Evolutionary conservation across 2,113 vertebrate species (phyloP), one percentile per base, ranked within the genome.

Genomic region (Gobio gobio): DNA sequence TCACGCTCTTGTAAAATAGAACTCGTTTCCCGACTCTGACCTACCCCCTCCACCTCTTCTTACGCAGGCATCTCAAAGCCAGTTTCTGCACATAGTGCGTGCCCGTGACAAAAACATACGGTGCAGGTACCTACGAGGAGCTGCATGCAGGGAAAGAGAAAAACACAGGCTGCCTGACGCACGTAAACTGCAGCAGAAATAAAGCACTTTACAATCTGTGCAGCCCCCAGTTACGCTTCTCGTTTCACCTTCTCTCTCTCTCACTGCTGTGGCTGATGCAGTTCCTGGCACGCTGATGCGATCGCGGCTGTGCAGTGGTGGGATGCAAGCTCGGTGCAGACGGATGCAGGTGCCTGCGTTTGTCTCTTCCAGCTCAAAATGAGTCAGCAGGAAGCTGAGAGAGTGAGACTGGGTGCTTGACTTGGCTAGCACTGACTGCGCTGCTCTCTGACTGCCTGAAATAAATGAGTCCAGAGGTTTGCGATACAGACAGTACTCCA

Each of bases 131-230:
- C 83, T 85, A 43, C 4, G 43, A 80, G 64, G 75, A 86, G 56
- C 24, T 6, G 74, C 45, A 51, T 7, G 58, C 12, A 64, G 33
- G 33, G 36, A n/a, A 47, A 58, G 10, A 77, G 66, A 43, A 24
- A 70, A 66, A 77, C 29, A 45, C 10, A 13, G 58, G 68, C 75
- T 77, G 82, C 83, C 85, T 88, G 86, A 77, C 84, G 83, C 77
- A 85, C 77, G 83, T 74, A 85, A 74, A 85, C 90, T 89, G 86
- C 81, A 86, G 87, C 85, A 85, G 78, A 66, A 78, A 82, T 78
- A 76, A 81, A 73, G 24, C 7, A 64, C 58, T 86, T 87, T 29
- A 83, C 82, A 66, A 75, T 64, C 78, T 85, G 84, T 85, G 40
- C 47, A 77, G 86, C 63, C 75, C 63, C 70, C 24, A 36, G 78